Conservation (phyloP, 1,140 invertebrate species). For the Drosophila subpulchrella region DNA sequence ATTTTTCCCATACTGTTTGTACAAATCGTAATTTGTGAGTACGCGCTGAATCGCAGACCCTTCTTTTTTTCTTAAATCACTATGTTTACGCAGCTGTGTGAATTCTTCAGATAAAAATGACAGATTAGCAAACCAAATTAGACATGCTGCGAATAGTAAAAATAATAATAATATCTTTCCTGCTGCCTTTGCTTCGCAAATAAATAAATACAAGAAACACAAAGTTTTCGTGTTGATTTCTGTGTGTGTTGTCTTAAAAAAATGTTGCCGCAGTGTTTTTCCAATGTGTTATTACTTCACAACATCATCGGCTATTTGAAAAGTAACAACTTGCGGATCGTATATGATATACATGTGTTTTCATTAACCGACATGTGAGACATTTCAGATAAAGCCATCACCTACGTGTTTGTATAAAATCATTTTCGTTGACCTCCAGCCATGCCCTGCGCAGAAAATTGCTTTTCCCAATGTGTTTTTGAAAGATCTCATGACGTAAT, state of each 20-base stretch:
- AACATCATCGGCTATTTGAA: constrained; percentile 43
- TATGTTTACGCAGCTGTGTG: constrained; percentile 44
- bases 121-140: constrained; percentile 41
- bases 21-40: constrained; percentile 78
- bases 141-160: constrained; percentile 36
- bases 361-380: constrained; percentile 41
- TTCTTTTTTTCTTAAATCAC: constrained; percentile 6
- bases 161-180: constrained; percentile 27
- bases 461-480: constrained; percentile 18
- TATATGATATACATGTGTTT: constrained; percentile 34
- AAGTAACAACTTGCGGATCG: constrained; percentile 33
- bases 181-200: constrained; percentile 37
- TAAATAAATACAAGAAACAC: constrained; percentile 18
- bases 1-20: constrained; percentile 78
- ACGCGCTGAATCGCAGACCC: constrained; percentile 51
- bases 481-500: constrained; percentile 27
- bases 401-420: constrained; percentile 28
- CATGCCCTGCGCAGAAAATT: constrained; percentile 19
- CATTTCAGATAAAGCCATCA: constrained; percentile 24
- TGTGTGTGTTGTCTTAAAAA: constrained; percentile 41
- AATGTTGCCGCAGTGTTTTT: constrained; percentile 47
- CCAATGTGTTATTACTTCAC: constrained; percentile 46
- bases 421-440: constrained; percentile 40
- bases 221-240: constrained; percentile 38
- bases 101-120: constrained; percentile 49